phyloP scores from a whole-genome alignment of 2,888 invertebrate species.

The Thymelicus lineola region DNA sequence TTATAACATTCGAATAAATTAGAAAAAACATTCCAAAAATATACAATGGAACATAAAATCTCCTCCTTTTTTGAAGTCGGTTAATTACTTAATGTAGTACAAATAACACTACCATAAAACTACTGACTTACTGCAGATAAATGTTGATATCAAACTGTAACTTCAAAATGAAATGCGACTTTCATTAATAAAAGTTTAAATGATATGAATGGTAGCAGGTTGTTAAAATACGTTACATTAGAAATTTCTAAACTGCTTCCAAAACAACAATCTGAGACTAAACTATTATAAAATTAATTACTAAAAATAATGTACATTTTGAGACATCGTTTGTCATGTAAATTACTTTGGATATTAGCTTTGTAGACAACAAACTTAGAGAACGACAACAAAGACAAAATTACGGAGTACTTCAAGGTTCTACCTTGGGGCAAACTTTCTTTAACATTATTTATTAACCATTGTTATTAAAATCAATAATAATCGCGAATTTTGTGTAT shows the following conservation, averaged over 20 bases:
- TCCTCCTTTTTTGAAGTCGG: no score
- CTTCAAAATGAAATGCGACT: neutral
- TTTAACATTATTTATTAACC: neutral
- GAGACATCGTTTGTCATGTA: neutral
- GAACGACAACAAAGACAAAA: neutral
- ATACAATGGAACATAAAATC: no score
- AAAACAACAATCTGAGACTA: neutral
- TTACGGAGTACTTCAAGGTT: constrained; percentile 8
- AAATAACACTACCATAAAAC: neutral
- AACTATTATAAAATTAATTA: neutral
- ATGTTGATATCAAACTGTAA: constrained; percentile 1
- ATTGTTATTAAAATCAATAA: no score
- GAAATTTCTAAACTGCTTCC: no score
- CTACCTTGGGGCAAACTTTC: neutral
- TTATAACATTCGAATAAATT: constrained; percentile 45
- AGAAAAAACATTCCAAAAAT: neutral
- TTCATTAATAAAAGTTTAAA: neutral
- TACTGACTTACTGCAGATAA: constrained; percentile 3
- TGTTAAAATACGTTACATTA: neutral
- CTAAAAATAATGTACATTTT: neutral
- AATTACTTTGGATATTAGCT: neutral
- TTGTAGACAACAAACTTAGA: neutral
- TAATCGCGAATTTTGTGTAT: no score
- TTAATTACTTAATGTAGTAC: neutral
- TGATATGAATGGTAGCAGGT: neutral